phyloP scores from a whole-genome alignment of 2,888 invertebrate species.

The Cordilura impudica region DNA sequence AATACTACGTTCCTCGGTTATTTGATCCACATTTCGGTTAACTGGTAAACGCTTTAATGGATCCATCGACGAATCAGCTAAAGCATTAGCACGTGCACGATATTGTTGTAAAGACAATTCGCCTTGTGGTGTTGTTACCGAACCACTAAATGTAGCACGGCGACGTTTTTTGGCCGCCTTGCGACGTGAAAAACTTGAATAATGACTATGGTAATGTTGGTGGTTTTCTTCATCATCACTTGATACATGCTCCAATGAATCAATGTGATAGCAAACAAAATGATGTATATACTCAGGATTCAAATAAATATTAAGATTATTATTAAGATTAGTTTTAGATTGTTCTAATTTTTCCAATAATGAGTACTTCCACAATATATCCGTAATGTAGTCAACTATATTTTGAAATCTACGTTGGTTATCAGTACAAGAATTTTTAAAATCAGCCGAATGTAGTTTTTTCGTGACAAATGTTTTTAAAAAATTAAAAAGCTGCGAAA shows the following conservation, averaged over 20 bases:
- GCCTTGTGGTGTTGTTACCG: constrained; percentile 10
- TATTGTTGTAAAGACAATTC: constrained; percentile 30
- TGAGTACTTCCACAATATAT: constrained; percentile 74
- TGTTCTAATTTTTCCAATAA: constrained; percentile 73
- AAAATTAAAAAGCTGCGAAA: constrained; percentile 65
- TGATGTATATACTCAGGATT: constrained; percentile 72
- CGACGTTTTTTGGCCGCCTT: constrained; percentile 71
- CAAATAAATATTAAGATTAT: constrained; percentile 57
- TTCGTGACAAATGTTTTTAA: constrained; percentile 73
- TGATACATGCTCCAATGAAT: constrained; percentile 70
- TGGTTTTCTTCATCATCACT: constrained; percentile 75
- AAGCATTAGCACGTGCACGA: constrained; percentile 30
- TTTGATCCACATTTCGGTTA: not conserved
- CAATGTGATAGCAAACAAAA: constrained; percentile 71
- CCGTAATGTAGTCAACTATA: constrained; percentile 72
- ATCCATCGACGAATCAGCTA: constrained; percentile 47
- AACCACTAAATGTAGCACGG: constrained; percentile 72
- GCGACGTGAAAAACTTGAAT: constrained; percentile 71
- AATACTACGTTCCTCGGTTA: constrained; percentile 69
- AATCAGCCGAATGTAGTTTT: constrained; percentile 74
- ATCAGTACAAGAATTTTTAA: constrained; percentile 69
- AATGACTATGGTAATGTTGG: constrained; percentile 69
- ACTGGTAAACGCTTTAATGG: constrained; percentile 20
- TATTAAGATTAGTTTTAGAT: constrained; percentile 58
- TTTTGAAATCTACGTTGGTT: constrained; percentile 70